Percentiles rank a stretch among this genome's conserved stretches.
Conservation (phyloP, 2,797 vertebrate species). For the Pantherophis vulpinus region DNA sequence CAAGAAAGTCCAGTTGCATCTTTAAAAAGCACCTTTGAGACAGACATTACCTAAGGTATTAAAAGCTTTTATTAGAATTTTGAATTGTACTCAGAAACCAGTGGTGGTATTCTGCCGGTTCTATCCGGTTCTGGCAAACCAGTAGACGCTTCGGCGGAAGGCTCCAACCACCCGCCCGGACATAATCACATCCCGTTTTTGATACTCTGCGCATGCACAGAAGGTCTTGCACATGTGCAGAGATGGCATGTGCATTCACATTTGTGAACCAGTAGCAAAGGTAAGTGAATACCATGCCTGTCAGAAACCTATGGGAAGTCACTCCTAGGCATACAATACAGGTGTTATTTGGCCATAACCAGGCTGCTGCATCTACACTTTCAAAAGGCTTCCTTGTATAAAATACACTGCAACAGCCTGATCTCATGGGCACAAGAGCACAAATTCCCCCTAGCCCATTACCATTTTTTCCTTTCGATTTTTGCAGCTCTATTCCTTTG, state of each 20-base stretch:
- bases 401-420: not conserved
- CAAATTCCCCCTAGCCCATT: not conserved
- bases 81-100: not conserved
- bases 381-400: not conserved
- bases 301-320: not conserved
- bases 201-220: too few species aligned
- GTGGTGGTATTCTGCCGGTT: too few species aligned
- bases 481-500: not conserved
- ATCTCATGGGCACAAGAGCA: not conserved
- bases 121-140: too few species aligned
- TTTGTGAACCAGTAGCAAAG: too few species aligned
- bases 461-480: not conserved
- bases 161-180: too few species aligned
- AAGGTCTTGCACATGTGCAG: too few species aligned
- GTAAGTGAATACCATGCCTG: too few species aligned
- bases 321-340: not conserved
- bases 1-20: not conserved
- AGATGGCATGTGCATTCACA: too few species aligned
- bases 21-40: not conserved
- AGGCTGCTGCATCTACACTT: not conserved
- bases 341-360: not conserved
- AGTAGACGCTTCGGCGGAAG: too few species aligned
- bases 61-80: not conserved
- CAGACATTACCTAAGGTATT: not conserved
- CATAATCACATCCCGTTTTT: too few species aligned